A percentile compares a stretch with the other conserved stretches of the same genome.
phyloP scores from a whole-genome alignment of 2,888 invertebrate species.

The Chloroclystis v-ata region DNA sequence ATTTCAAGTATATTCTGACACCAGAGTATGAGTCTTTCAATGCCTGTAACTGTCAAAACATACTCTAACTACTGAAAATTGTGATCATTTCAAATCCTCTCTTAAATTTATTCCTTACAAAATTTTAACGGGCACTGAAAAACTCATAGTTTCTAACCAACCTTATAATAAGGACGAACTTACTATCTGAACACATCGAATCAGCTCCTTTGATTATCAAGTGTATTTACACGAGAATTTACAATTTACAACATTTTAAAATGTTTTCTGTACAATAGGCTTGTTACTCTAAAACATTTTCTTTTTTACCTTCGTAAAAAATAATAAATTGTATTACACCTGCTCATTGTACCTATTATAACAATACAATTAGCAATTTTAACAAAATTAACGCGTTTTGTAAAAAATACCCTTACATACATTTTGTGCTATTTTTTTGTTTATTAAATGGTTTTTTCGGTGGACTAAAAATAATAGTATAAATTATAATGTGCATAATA shows the following conservation, averaged over 20 bases:
- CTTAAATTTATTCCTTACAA: no score
- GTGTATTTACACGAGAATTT: slow-evolving; percentile 7
- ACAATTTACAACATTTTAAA: slow-evolving; percentile 1
- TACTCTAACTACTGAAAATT: no score
- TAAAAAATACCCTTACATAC: neutral
- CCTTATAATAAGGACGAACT: neutral
- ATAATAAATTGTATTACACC: no score
- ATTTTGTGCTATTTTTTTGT: neutral
- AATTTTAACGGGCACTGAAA: neutral
- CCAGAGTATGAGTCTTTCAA: no score
- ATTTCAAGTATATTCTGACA: no score
- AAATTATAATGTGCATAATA: slow-evolving; percentile 15
- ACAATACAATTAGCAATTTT: no score
- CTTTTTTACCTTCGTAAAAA: no score
- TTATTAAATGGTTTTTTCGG: slow-evolving; percentile 3
- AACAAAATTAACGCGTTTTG: no score
- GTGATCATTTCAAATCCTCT: no score
- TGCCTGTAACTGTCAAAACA: no score
- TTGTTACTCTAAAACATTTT: neutral
- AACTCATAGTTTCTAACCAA: neutral
- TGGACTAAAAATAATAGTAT: slow-evolving; percentile 8
- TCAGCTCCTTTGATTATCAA: slow-evolving; percentile 14
- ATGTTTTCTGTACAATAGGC: neutral
- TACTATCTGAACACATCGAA: slow-evolving; percentile 10
- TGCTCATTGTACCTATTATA: no score